phyloP scores from a whole-genome alignment of 2,888 invertebrate genomes.

The Erebia aethiops region DNA sequence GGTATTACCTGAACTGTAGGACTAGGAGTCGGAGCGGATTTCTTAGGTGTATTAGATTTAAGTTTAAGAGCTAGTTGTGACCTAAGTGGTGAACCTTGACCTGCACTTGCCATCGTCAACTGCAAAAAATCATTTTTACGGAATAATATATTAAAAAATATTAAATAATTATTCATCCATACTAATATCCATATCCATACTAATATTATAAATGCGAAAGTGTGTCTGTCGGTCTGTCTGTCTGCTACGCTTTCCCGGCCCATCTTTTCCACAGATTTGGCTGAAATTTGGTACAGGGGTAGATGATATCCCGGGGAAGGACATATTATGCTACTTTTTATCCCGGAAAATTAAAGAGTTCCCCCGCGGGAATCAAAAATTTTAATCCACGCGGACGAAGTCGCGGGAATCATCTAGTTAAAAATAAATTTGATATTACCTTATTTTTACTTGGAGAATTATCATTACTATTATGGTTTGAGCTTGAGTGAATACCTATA shows the following conservation, averaged over 20 bases:
- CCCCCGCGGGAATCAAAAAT: no score
- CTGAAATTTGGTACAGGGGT: no score
- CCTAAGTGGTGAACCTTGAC: conserved; percentile 89
- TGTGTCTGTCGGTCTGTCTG: no score
- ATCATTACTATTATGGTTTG: conserved; percentile 72
- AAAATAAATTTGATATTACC: conserved; percentile 46
- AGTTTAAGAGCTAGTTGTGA: conserved; percentile 87
- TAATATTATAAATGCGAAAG: no score
- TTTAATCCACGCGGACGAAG: no score
- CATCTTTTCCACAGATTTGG: no score
- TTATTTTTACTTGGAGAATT: conserved; percentile 76
- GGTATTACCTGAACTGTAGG: conserved; percentile 72
- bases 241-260: no score
- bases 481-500: conserved; percentile 68
- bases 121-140: conserved; percentile 48
- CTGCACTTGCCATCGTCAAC: conserved; percentile 81
- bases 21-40: conserved; percentile 69
- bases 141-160: conserved; percentile 5
- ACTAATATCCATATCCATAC: no score
- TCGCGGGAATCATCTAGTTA: no score
- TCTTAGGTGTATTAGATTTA: conserved; percentile 83
- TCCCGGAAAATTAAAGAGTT: no score
- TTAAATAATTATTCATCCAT: background rate
- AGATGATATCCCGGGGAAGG: no score
- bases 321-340: no score